Percentiles rank a stretch among this genome's conserved stretches.
phyloP scores from a whole-genome alignment of 2,888 invertebrate species.

The Noctuana brunneofusca region DNA sequence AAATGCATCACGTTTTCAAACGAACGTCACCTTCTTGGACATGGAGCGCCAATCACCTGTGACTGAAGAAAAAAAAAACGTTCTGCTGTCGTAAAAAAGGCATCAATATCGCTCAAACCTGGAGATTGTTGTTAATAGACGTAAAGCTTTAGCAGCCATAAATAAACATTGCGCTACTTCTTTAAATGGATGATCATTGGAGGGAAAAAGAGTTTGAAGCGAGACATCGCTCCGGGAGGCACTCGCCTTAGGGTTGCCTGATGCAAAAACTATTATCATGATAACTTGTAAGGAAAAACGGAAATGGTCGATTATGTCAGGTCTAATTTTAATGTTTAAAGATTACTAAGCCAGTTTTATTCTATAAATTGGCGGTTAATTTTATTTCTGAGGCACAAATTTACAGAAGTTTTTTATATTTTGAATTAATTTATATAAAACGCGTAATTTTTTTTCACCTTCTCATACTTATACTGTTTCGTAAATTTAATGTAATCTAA shows the following conservation, averaged over 20 bases:
- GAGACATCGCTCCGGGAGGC: constrained; percentile 57
- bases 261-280: constrained; percentile 14
- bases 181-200: constrained; percentile 57
- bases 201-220: constrained; percentile 53
- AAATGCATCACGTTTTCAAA: constrained; percentile 33
- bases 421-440: too few relatives aligned
- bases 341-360: too few relatives aligned
- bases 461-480: too few relatives aligned
- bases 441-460: too few relatives aligned
- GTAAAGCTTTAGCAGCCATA: constrained; percentile 53
- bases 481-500: too few relatives aligned
- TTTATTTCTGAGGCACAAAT: too few relatives aligned
- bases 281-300: background rate
- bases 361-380: too few relatives aligned
- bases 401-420: too few relatives aligned
- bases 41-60: constrained; percentile 21
- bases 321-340: too few relatives aligned
- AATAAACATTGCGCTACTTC: constrained; percentile 62
- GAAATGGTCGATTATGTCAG: too few relatives aligned
- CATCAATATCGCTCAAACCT: constrained; percentile 41
- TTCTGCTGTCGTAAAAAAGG: constrained; percentile 37
- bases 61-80: constrained; percentile 37
- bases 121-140: constrained; percentile 55
- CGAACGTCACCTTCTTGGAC: constrained; percentile 28
- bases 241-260: constrained; percentile 34